Conservation (phyloP, 2,113 vertebrate species). For the Falcunculus frontatus region DNA sequence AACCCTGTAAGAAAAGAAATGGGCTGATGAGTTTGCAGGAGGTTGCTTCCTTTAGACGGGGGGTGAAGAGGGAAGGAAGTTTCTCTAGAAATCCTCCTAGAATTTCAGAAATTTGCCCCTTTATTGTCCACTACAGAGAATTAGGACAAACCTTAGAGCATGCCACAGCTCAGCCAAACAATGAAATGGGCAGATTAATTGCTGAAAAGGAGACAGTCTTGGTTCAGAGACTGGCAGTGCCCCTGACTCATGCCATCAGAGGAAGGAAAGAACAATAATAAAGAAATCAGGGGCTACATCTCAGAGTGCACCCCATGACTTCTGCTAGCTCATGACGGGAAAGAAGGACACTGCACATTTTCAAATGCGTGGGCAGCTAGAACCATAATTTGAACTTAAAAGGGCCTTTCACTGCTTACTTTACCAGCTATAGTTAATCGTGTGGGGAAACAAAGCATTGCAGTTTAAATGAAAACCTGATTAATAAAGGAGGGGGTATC, state of each 20-base stretch:
- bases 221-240: not conserved
- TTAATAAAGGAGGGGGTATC: not conserved
- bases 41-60: not conserved
- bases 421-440: not conserved
- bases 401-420: not conserved
- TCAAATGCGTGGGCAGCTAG: not conserved
- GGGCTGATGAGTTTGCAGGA: not conserved
- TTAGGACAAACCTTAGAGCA: not conserved
- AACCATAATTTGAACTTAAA: not conserved
- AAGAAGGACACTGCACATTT: not conserved
- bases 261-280: constrained; percentile 32
- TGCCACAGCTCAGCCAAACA: not conserved
- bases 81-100: not conserved
- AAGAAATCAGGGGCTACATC: not conserved
- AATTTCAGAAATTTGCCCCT: not conserved
- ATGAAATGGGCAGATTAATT: not conserved
- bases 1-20: not conserved
- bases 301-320: not conserved
- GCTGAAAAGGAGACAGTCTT: not conserved
- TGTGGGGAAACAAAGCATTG: not conserved
- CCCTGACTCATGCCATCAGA: not conserved
- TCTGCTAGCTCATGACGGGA: not conserved
- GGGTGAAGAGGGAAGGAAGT: not conserved
- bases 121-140: not conserved
- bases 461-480: not conserved